Conservation (phyloP, 2,888 invertebrate genomes). For the Mesorhabditis sp. region DNA sequence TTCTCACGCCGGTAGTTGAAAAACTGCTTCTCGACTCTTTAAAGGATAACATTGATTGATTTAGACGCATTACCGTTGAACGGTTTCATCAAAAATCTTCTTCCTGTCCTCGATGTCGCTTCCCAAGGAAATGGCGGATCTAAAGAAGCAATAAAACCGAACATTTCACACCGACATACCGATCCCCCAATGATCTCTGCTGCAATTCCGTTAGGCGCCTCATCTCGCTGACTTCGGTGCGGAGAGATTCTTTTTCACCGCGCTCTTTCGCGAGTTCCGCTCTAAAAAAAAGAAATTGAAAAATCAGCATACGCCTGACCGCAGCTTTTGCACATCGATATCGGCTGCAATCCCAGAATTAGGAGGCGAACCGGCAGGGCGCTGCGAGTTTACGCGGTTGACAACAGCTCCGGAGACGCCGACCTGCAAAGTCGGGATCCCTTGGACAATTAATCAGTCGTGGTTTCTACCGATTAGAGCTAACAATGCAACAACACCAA, state of each 20-base stretch:
- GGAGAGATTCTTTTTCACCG: constrained; percentile 42
- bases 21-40: constrained; percentile 45
- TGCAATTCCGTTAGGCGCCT: constrained; percentile 44
- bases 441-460: no score
- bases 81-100: constrained; percentile 53
- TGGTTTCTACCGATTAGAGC: no score
- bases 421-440: constrained; percentile 18
- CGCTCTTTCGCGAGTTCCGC: constrained; percentile 43
- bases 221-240: constrained; percentile 37
- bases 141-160: neutral
- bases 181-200: constrained; percentile 12
- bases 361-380: constrained; percentile 7
- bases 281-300: constrained; percentile 22
- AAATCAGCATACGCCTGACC: constrained; percentile 4
- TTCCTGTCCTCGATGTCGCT: constrained; percentile 50
- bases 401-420: constrained; percentile 51
- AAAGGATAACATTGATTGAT: neutral
- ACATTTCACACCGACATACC: neutral
- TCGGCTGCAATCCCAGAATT: neutral
- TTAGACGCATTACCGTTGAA: constrained; percentile 29
- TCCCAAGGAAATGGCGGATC: constrained; percentile 5
- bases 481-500: no score
- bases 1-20: constrained; percentile 52
- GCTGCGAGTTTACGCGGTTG: constrained; percentile 33
- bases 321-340: constrained; percentile 6